Base-by-base conservation (phyloP, 2,888 invertebrate genomes). In the Oligia latruncula region DNA sequence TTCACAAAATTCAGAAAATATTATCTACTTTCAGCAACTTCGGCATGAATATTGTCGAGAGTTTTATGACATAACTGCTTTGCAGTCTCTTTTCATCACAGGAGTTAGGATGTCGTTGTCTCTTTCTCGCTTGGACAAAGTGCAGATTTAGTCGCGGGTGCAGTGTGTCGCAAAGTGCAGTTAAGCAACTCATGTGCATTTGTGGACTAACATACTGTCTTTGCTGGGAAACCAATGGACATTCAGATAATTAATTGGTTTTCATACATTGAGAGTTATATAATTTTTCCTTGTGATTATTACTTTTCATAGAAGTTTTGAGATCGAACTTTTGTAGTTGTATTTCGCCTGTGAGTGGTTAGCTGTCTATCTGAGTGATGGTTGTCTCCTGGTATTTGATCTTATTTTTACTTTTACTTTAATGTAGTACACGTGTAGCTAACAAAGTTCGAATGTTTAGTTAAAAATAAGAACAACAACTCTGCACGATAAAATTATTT, bases 181-280 rank as follows among this genome's bases (percentile, higher is more conserved):
- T 86, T 86, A 80, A 71, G 80, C 80, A 83, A 72, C 77, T 91
- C 87, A 81, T 89, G 81, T 91, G 90, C 89, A 90, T 78, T 89
- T 81, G 87, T 82, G 78, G 72, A 84, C 80, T 78, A 77, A 74
- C 83, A 74, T 80, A 89, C 75, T 86, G 83, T 85, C 80, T 81
- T 78, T 78, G 82, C 83, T 83, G 77, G 52, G 82, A 78, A 88
- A 85, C 83, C 81, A 78, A 74, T 84, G 85, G 64, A 67, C 70
- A 84, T 85, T 82, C 70, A 68, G 43, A 78, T 85, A 83, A 83
- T 87, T 78, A 84, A 88, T 89, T 64, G 76, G 67, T 73, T 78
- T 83, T 70, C 77, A 80, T 75, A 75, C 67, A 58, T 73, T 46
- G 62, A 11, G 40, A 35, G 17, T 65, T 29, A 23, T 64, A 23